phyloP scores from a whole-genome alignment of 2,888 invertebrate genomes.

The Lasioglossum morio region DNA sequence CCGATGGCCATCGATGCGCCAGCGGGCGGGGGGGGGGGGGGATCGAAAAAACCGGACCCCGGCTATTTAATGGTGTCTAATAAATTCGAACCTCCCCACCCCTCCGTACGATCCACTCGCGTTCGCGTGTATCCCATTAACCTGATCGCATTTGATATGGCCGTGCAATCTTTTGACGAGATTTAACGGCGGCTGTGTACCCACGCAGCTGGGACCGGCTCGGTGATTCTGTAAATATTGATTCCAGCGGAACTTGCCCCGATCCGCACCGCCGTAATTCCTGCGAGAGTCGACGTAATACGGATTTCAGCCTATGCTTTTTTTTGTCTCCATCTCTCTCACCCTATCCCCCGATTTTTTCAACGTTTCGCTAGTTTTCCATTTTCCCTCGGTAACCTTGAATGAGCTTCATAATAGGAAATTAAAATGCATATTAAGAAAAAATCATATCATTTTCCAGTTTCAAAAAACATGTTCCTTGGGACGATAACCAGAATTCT shows the following conservation, averaged over 20 bases:
- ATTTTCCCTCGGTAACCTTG: not conserved
- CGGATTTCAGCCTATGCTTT: not conserved
- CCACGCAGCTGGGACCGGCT: not conserved
- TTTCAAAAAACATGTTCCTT: not conserved
- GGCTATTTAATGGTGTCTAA: slow-evolving; percentile 47
- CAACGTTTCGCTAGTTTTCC: not conserved
- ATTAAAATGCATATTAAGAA: not conserved
- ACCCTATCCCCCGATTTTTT: not conserved
- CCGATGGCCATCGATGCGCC: not conserved
- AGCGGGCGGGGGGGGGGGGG: not conserved
- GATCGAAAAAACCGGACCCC: slow-evolving; percentile 19
- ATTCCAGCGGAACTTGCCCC: not conserved
- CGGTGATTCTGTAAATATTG: slow-evolving; percentile 25
- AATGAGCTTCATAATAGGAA: not conserved
- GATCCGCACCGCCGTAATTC: not conserved
- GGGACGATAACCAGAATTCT: not conserved
- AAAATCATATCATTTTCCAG: too few species aligned
- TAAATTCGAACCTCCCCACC: slow-evolving; percentile 30
- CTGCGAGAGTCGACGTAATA: not conserved
- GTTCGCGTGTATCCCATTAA: slow-evolving; percentile 31
- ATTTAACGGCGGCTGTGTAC: slow-evolving; percentile 7
- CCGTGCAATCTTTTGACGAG: slow-evolving; percentile 20
- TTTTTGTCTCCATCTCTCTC: not conserved
- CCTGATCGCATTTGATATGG: slow-evolving; percentile 31
- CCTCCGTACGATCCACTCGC: slow-evolving; percentile 2